phyloP scores from a whole-genome alignment of 2,113 vertebrate genomes.

The Apistogramma diplotaenia region DNA sequence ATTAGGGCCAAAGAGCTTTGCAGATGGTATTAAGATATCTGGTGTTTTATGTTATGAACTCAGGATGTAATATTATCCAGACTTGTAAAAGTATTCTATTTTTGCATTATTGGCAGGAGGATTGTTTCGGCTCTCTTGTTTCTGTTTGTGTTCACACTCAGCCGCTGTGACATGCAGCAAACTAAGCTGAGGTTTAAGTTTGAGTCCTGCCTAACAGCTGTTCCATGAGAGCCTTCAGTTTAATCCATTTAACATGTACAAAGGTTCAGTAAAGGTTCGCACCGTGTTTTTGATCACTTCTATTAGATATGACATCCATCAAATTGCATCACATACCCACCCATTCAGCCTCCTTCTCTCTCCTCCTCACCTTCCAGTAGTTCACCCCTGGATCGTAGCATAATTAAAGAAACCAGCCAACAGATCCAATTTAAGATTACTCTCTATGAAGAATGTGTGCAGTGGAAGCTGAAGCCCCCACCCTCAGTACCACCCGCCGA shows the following conservation, averaged over 20 bases:
- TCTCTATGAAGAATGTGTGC: conserved; percentile 72
- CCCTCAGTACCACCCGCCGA: conserved; percentile 13
- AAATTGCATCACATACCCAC: conserved; percentile 8
- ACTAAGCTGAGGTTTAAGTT: no score
- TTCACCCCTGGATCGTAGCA: conserved; percentile 72
- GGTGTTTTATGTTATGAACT: no score
- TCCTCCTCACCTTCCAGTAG: conserved; percentile 25
- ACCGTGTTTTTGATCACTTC: conserved; percentile 31
- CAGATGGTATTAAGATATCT: no score
- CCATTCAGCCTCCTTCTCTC: neutral
- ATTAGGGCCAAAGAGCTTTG: no score
- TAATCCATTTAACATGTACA: neutral
- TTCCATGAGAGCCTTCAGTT: neutral
- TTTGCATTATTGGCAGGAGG: no score
- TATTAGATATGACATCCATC: conserved; percentile 45
- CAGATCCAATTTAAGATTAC: conserved; percentile 80
- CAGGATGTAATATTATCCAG: no score
- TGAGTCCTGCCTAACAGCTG: no score
- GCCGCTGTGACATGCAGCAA: no score
- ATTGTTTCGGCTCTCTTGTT: no score
- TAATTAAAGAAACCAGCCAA: conserved; percentile 81
- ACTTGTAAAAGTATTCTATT: no score
- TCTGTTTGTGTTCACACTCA: no score
- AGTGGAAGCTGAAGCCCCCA: neutral
- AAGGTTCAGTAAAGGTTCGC: neutral